Conservation (phyloP, 2,113 vertebrate genomes). For the Scophthalmus maximus region DNA sequence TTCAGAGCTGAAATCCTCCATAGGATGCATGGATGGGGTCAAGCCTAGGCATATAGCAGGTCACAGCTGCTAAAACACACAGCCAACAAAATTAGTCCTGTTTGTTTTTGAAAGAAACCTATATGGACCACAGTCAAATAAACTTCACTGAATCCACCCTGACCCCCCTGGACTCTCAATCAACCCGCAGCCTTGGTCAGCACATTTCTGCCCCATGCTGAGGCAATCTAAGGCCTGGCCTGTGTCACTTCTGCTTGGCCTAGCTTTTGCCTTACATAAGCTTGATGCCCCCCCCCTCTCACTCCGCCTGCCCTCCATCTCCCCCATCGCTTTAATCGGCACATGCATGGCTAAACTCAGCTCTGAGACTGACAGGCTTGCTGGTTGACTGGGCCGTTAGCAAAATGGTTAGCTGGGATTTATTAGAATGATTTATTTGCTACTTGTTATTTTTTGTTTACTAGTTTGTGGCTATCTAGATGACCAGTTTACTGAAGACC, state of each 20-base stretch:
- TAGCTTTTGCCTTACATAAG: constrained; percentile 69
- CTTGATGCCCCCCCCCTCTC: not conserved
- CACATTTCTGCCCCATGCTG: constrained; percentile 68
- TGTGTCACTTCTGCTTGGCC: constrained; percentile 66
- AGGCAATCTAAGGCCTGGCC: constrained; percentile 61
- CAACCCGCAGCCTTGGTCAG: constrained; percentile 65
- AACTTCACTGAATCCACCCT: constrained; percentile 44
- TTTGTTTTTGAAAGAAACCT: constrained; percentile 75
- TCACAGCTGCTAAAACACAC: constrained; percentile 79
- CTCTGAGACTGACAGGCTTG: constrained; percentile 35
- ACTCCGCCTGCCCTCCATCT: not conserved
- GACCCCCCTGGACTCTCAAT: constrained; percentile 43
- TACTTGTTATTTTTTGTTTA: not conserved
- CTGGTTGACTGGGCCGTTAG: constrained; percentile 3
- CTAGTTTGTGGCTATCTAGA: not conserved
- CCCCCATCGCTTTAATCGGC: constrained; percentile 61
- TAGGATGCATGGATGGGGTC: constrained; percentile 40
- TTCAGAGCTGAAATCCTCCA: constrained; percentile 49
- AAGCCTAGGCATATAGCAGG: constrained; percentile 58
- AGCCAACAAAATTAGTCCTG: constrained; percentile 70
- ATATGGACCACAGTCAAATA: constrained; percentile 72
- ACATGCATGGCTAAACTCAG: constrained; percentile 53
- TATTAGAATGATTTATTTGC: not conserved
- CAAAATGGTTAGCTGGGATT: not conserved
- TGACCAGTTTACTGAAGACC: not conserved